Evolutionary conservation across 2,888 invertebrate species (phyloP).

Genomic region (Tridacna gigas): DNA sequence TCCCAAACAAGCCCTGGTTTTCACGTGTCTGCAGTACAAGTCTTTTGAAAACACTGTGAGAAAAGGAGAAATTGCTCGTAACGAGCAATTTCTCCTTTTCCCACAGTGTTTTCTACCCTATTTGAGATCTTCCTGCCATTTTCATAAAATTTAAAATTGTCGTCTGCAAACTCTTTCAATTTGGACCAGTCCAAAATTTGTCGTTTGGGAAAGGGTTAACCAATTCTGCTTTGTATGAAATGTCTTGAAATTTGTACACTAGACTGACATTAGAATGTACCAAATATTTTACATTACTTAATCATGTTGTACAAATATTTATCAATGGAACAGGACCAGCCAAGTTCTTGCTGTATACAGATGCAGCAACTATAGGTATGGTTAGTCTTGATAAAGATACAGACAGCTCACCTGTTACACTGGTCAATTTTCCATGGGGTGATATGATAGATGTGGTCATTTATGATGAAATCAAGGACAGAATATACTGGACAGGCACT

Average conservation of each 20-base stretch:
- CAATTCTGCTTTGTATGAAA: not conserved
- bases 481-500: slow-evolving; percentile 77
- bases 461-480: slow-evolving; percentile 69
- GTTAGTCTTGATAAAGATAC: slow-evolving; percentile 71
- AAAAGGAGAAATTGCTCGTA: not conserved
- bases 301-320: too few relatives aligned
- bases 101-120: not conserved
- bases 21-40: too few relatives aligned
- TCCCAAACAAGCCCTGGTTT: too few relatives aligned
- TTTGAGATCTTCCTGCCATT: too few relatives aligned
- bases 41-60: not conserved
- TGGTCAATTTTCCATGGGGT: slow-evolving; percentile 70
- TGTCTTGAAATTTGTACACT: too few relatives aligned
- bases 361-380: slow-evolving; percentile 78
- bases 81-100: not conserved
- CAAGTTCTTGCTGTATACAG: slow-evolving; percentile 77
- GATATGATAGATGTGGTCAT: slow-evolving; percentile 75
- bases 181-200: too few relatives aligned
- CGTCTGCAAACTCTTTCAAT: too few relatives aligned
- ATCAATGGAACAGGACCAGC: slow-evolving; percentile 68
- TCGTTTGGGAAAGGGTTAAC: too few relatives aligned
- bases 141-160: too few relatives aligned
- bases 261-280: too few relatives aligned
- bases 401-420: slow-evolving; percentile 65
- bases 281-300: too few relatives aligned